Evolutionary conservation across 2,888 invertebrate genomes (phyloP), one percentile per base, ranked within the genome.

Genomic region (Nebria salina): DNA sequence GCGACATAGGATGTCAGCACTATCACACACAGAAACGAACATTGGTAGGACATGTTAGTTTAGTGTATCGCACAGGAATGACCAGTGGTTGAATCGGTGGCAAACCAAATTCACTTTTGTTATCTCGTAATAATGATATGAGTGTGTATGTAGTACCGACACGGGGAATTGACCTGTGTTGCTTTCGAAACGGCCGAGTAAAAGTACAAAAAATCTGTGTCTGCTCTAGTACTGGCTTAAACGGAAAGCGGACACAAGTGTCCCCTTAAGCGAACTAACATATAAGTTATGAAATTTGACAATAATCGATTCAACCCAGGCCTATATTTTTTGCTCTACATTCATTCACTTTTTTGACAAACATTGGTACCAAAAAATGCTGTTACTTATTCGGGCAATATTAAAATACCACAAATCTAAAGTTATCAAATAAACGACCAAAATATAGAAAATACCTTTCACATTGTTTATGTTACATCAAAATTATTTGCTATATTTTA

Each of bases 41-140:
- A 75, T 68, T 80, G 74, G 72, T 42, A 26, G 42, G 70, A 68
- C 80, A 80, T 80, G 66, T 80, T 75, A 66, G 41, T 78, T 13
- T 15, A 78, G 43, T 73, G 77, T 77, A 64, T 80, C n/a, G 75
- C 66, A 75, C 75, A 13, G 64, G 70, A 80, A 80, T 70, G 78
- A 80, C 8, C 70, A 34, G 70, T 34, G 34, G 11, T 34, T 13
- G 15, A 13, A 13, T 70, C 70, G 25, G 25, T 70, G 26, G 70
- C 25, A 13, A 54, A 54, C 70, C 70, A 26, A 70, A 70, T 70
- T 70, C 70, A 70, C 26, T 15, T 70, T 70, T 70, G 70, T 70
- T 70, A 70, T 34, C 70, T 54, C 54, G 54, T 54, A 54, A 54
- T 54, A 54, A 54, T 54, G 54, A 54, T 54, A 54, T 54, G 54